Percentiles rank a stretch among this genome's conserved stretches.
phyloP scores from a whole-genome alignment of 2,113 vertebrate genomes.

The Nesospiza acunhae region DNA sequence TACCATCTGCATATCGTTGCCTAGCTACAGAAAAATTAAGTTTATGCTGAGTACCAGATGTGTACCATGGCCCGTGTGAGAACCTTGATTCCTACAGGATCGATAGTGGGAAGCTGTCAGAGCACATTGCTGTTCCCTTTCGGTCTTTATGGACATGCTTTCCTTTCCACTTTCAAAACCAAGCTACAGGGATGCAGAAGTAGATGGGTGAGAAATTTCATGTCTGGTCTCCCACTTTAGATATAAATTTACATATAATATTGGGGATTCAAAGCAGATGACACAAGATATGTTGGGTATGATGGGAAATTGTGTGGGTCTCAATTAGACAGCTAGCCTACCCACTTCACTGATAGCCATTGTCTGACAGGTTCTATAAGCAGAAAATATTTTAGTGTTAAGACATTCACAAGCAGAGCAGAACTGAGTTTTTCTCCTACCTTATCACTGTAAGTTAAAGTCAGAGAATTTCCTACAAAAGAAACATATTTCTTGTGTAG shows the following conservation, averaged over 20 bases:
- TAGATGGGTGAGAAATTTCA: rapidly evolving
- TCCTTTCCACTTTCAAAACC: neutral
- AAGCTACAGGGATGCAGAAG: neutral
- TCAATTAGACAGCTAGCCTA: neutral
- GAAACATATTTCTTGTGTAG: neutral
- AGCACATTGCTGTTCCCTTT: neutral
- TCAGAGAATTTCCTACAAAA: neutral
- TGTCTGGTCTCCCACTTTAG: neutral
- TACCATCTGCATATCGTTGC: neutral
- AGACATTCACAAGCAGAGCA: neutral
- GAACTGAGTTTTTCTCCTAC: neutral
- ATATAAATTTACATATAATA: neutral
- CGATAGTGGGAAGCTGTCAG: neutral
- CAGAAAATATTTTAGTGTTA: neutral
- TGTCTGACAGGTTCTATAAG: neutral
- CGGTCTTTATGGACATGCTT: neutral
- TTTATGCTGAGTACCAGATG: neutral
- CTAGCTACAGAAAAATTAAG: neutral
- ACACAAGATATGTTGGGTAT: neutral
- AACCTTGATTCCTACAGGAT: neutral
- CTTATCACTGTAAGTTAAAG: neutral
- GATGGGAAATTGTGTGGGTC: neutral
- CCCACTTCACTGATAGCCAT: neutral
- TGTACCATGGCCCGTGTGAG: neutral
- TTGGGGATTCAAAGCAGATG: neutral